Evolutionary conservation across 2,797 vertebrate species (phyloP).

Genomic region (Tympanoctomys barrerae): DNA sequence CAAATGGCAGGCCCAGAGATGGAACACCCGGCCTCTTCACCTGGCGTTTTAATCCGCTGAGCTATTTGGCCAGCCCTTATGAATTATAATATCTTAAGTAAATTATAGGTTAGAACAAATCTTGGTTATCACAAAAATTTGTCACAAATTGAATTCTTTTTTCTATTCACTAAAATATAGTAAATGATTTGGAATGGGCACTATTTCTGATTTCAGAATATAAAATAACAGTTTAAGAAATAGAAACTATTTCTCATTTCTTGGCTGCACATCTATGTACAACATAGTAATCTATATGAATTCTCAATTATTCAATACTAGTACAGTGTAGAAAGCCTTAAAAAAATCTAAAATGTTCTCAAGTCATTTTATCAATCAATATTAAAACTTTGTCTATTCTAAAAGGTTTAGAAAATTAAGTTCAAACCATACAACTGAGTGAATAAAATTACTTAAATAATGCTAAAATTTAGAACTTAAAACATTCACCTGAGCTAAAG

Average conservation of each 20-base stretch:
- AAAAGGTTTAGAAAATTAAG: conserved; percentile 28
- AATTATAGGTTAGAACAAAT: conserved; percentile 27
- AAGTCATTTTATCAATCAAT: conserved; percentile 23
- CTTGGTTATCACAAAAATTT: conserved; percentile 36
- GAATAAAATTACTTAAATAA: conserved; percentile 58
- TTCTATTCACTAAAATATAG: conserved; percentile 38
- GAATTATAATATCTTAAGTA: not conserved
- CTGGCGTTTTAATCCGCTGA: too few species aligned
- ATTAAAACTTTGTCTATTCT: not conserved
- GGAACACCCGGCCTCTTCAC: too few species aligned
- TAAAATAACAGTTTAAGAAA: conserved; percentile 35
- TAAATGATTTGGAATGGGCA: conserved; percentile 18
- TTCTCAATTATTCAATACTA: conserved; percentile 41
- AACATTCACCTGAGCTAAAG: not conserved
- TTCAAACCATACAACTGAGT: conserved; percentile 11
- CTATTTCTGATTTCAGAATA: not conserved
- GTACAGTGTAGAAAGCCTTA: conserved; percentile 7
- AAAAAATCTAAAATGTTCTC: conserved; percentile 50
- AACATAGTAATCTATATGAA: conserved; percentile 15
- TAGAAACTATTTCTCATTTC: not conserved
- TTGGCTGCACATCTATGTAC: not conserved
- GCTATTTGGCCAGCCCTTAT: not conserved
- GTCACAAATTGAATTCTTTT: conserved; percentile 43
- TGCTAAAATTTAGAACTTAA: conserved; percentile 50
- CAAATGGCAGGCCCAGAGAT: too few species aligned